Evolutionary conservation across 2,888 invertebrate species (phyloP), one percentile per base, ranked within the genome.

Genomic region (Pegoplata infirma): DNA sequence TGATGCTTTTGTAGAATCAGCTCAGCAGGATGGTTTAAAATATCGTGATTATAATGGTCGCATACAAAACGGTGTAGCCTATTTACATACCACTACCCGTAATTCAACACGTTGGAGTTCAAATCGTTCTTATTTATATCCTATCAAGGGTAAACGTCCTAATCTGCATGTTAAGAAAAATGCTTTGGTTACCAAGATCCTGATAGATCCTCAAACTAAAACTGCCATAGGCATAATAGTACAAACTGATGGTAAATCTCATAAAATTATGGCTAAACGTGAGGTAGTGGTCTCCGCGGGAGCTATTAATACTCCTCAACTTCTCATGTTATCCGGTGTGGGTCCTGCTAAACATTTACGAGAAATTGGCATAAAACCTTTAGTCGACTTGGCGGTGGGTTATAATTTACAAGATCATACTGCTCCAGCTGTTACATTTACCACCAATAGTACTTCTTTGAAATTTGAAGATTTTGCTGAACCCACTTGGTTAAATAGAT

Each of bases 271-370:
- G 74, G 93, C 93, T 0, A 90, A 91, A 56, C 92, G 91, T 82
- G 94, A 94, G 87, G 92, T 95, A 0, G 93, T 96, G 78, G 82
- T 95, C 14, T 92, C 93, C 5, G 94, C 93, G 5, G 95, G 96
- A 1, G 92, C 95, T 0, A 93, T 96, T 73, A 95, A 94, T 83
- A 92, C 94, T 5, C 95, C 96, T 0, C 96, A 96, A 86, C 88
- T 96, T 10, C 91, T 96, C 5, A 94, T 96, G 94, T 86, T 95
- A 46, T 94, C 94, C 0, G 95, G 94, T 5, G 89, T 94, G 5
- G 93, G 93, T 3, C 93, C 92, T 0, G 89, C 88, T 21, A 87
- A 91, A 21, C 92, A 93, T 82, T 89, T 93, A 5, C 85, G 85
- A 61, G 88, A 90, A 69, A 86, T 90, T 23, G 90, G 90, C 16